These are phyloP conservation scores for Thaleichthys pacificus DNA, from an alignment of 2,797 vertebrate species.

Conservation along the genomic window DNA sequence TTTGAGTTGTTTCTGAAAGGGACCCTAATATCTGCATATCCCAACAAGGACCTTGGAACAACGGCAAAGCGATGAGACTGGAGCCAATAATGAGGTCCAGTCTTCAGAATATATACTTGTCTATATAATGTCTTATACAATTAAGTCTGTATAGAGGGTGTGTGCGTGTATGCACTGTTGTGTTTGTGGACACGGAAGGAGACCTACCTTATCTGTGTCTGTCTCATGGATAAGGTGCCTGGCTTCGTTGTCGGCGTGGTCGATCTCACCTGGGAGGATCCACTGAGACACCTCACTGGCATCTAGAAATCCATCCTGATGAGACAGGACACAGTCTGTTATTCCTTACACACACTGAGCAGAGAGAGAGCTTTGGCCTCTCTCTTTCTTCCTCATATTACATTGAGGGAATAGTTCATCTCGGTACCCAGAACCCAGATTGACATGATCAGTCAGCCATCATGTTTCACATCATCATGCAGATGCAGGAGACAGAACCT, in stretches of 20 bases:
- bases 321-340: neutral
- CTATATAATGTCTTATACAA: no score
- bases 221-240: constrained; percentile 69
- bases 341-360: neutral
- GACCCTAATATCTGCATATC: no score
- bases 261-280: constrained; percentile 67
- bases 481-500: constrained; percentile 63
- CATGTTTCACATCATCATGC: neutral
- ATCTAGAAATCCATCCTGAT: constrained; percentile 59
- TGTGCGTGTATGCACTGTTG: constrained; percentile 3
- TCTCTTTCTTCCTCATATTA: no score
- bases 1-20: no score
- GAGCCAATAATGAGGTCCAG: no score
- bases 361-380: no score
- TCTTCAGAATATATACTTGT: no score
- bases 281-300: constrained; percentile 62
- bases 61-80: no score
- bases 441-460: neutral
- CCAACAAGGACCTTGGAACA: no score
- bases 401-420: no score
- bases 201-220: constrained; percentile 62
- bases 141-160: neutral
- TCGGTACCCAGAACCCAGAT: no score
- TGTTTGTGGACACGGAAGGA: neutral
- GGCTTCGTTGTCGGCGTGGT: constrained; percentile 69